Evolutionary conservation across 2,888 invertebrate species (phyloP), one percentile per base, ranked within the genome.

Genomic region (Agapostemon virescens): DNA sequence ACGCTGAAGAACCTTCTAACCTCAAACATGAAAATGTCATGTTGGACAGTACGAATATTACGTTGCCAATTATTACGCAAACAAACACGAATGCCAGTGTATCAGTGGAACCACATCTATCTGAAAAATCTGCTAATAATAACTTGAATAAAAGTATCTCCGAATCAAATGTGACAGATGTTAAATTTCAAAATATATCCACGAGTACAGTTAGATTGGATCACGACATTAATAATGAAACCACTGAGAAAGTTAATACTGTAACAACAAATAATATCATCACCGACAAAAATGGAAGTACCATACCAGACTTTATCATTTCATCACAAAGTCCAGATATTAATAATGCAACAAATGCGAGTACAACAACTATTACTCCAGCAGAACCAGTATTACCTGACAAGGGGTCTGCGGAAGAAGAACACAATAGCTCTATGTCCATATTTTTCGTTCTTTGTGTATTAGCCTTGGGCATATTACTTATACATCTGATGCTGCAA

Each of bases 401-500:
- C 87, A 97, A 97, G 91, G 97, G 97, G 86, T 96, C 98, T 2
- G 98, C 98, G 2, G 98, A 99, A 93, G 97, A 98, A 93, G 99
- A 99, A 92, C 98, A 98, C 90, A 97, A 98, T 90, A 98, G 98
- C 90, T 98, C 98, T 1, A 96, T 99, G 95, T 98, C 99, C 0
- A 98, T 99, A 92, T 99, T 99, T 93, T 99, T 99, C 93, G 98
- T 99, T 20, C 94, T 99, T 0, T 97, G 98, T 90, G 98, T 99
- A 17, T 94, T 99, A 78, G 98, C 98, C 69, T 93, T 99, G 77
- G 98, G 98, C 73, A 99, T 99, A 86, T 93, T 99, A 69, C 93
- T 99, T 38, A 98, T 99, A 85, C 99, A 99, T 92, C 94, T 98
- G 6, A 96, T 99, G 96, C 94, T 99, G 38, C 97, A 98, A 92